Evolutionary conservation across 2,797 vertebrate species (phyloP).

Genomic region (Semaprochilodus insignis): DNA sequence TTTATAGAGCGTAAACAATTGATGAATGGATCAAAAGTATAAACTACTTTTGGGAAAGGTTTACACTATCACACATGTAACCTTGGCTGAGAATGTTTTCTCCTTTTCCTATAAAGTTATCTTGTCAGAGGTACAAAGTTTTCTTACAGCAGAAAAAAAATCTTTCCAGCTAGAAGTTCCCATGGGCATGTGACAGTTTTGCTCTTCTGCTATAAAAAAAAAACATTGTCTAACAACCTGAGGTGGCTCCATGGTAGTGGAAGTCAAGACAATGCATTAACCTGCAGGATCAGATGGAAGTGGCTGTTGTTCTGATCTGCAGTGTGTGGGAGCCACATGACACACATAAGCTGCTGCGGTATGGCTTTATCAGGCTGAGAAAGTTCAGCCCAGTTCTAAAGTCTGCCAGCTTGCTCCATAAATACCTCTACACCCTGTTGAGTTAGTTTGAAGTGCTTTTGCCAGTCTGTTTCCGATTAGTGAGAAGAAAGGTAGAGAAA

Average conservation of each 20-base stretch:
- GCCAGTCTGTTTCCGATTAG: not conserved
- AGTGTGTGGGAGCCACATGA: constrained; percentile 31
- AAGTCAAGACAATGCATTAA: not conserved
- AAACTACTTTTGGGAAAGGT: not conserved
- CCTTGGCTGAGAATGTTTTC: not conserved
- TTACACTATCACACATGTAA: not conserved
- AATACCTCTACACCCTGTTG: not conserved
- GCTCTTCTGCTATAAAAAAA: not conserved
- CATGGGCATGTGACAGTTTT: not conserved
- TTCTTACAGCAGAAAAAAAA: too few relatives aligned
- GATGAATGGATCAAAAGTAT: not conserved
- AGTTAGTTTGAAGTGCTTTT: not conserved
- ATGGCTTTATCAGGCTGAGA: not conserved
- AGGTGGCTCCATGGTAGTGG: not conserved
- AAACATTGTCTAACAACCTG: not conserved
- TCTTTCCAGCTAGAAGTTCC: too few relatives aligned
- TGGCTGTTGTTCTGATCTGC: constrained; percentile 1
- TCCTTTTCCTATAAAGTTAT: not conserved
- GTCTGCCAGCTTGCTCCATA: not conserved
- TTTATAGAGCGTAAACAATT: not conserved
- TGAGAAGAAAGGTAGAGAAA: not conserved
- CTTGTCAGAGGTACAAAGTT: too few relatives aligned
- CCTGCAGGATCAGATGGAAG: not conserved
- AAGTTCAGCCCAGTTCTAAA: constrained; percentile 4
- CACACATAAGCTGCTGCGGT: not conserved